Evolutionary conservation across 2,113 vertebrate species (phyloP), one percentile per base, ranked within the genome.

Genomic region (Cryptotis parvus): DNA sequence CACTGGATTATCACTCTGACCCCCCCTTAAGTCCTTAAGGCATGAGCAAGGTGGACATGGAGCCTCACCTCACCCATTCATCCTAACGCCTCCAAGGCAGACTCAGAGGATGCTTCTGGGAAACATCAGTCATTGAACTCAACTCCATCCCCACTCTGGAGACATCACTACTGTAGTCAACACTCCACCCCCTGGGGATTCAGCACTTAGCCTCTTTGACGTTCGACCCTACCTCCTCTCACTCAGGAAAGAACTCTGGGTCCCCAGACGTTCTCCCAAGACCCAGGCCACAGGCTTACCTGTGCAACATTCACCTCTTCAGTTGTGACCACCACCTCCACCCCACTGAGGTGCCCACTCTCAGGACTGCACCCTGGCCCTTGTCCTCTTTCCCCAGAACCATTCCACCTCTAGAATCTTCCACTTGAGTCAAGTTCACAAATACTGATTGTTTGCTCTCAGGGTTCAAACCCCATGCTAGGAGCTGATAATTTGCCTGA

Each of bases 361-460:
- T 14, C 31, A 39, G 72, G 43, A 65, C 76, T n/a, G n/a, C 52
- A n/a, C 8, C 68, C 33, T 1, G 5, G 86, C 45, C 31, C 63
- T 82, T 45, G 81, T 87, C 87, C 65, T 87, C 85, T 18, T 72
- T 35, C 68, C 12, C 61, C 76, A 77, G 52, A 80, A 82, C 58
- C 66, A 10, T 61, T 87, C 29, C 58, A 74, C 78, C 6, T 91
- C 83, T 61, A 72, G 41, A 85, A 26, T 35, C 45, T 90, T 41
- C 66, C 49, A 65, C 20, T 69, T 20, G 26, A n/a, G 76, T 85
- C 81, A 35, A 79, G 16, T 80, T 2, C 0, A 58, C 70, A 69
- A 29, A 74, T 65, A 16, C 9, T 45, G 61, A 81, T 76, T 81
- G 33, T 77, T 73, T 45, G 10, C 31, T 79, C 70, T 20, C 39